A percentile compares a stretch with the other conserved stretches of the same genome.
phyloP scores from a whole-genome alignment of 2,113 vertebrate genomes.

The Xenopus tropicalis region UCB_Xtro_10.0 CM004452.2:26909001-26909500 shows the following conservation, averaged over 20 bases:
- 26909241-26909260: neutral
- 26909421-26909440: conserved; percentile 90
- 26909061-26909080: conserved; percentile 93
- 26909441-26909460: conserved; percentile 86
- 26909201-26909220: too few relatives aligned
- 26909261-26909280: neutral
- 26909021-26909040: conserved; percentile 97
- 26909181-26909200: too few relatives aligned
- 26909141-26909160: too few relatives aligned
- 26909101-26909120: conserved; percentile 74
- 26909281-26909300: too few relatives aligned
- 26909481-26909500: conserved; percentile 45
- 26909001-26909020: conserved; percentile 95
- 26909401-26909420: conserved; percentile 83
- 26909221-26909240: too few relatives aligned
- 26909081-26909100: conserved; percentile 99
- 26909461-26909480: conserved; percentile 65
- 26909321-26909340: too few relatives aligned
- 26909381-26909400: conserved; percentile 25
- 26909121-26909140: neutral
- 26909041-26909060: conserved; percentile 90
- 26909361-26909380: too few relatives aligned
- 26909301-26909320: too few relatives aligned
- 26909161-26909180: too few relatives aligned
- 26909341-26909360: too few relatives aligned